Percentiles rank a stretch among this genome's conserved stretches.
These are phyloP conservation scores for Phasia obesa DNA, from an alignment of 2,888 invertebrate genomes.

Conservation along the genomic window DNA sequence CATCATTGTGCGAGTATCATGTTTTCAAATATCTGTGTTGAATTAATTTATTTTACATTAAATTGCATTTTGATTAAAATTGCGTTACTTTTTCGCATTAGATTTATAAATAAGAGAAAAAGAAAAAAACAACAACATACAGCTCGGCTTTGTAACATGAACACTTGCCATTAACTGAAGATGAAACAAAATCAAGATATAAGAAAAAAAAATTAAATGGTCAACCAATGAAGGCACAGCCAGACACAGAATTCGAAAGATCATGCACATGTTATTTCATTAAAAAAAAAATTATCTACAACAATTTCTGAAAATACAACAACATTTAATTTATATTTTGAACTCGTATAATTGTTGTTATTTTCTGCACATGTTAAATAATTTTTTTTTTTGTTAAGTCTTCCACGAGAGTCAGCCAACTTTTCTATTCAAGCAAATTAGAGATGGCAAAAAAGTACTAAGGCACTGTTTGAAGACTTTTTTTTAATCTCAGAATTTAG, in stretches of 20 bases:
- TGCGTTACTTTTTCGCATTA: slow-evolving; percentile 64
- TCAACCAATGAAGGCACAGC: slow-evolving; percentile 10
- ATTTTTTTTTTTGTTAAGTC: too few species aligned
- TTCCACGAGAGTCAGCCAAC: background rate
- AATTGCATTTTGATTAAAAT: slow-evolving; percentile 65
- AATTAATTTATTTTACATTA: slow-evolving; percentile 63
- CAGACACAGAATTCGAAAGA: slow-evolving; percentile 18
- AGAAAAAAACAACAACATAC: background rate
- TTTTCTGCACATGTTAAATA: slow-evolving; percentile 38
- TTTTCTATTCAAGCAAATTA: too few species aligned
- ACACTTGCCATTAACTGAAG: slow-evolving; percentile 12
- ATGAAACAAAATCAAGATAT: slow-evolving; percentile 11
- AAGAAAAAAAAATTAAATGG: slow-evolving; percentile 18
- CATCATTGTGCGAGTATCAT: slow-evolving; percentile 42
- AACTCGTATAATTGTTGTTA: slow-evolving; percentile 35
- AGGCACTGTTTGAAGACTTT: too few species aligned
- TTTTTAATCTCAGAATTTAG: too few species aligned
- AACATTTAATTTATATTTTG: slow-evolving; percentile 24
- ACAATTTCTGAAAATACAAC: slow-evolving; percentile 34
- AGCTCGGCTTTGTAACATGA: slow-evolving; percentile 20
- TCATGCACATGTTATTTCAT: slow-evolving; percentile 40
- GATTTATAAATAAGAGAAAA: slow-evolving; percentile 23
- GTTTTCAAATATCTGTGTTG: slow-evolving; percentile 43
- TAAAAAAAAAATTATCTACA: slow-evolving; percentile 3
- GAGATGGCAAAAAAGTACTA: too few species aligned